Conservation (phyloP, 2,888 invertebrate species). For the Dendrolimus pini region DNA sequence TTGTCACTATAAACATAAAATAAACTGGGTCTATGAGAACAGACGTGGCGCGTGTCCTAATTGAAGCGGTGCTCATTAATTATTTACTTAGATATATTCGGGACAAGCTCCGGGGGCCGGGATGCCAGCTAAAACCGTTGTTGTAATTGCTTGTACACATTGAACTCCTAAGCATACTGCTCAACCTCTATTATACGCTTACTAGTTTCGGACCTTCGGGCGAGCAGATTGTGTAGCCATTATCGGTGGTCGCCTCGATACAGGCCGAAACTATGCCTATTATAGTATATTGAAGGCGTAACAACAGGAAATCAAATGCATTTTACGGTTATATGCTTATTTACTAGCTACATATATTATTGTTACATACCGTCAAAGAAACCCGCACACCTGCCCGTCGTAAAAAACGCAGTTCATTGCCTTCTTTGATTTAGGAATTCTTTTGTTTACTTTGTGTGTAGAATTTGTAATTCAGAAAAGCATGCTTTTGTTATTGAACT, state of each 20-base stretch:
- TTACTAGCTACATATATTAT: too few species aligned
- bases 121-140: slow-evolving; percentile 32
- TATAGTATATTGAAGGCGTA: too few species aligned
- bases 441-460: too few species aligned
- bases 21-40: slow-evolving; percentile 31
- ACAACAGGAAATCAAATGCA: too few species aligned
- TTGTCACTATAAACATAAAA: slow-evolving; percentile 48
- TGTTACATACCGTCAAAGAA: too few species aligned
- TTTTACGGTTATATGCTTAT: too few species aligned
- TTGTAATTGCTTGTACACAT: slow-evolving; percentile 50
- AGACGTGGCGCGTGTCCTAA: slow-evolving; percentile 34
- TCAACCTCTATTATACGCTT: slow-evolving; percentile 14
- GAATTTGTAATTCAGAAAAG: too few species aligned
- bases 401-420: too few species aligned
- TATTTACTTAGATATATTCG: slow-evolving; percentile 51
- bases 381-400: too few species aligned
- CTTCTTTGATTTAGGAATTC: too few species aligned
- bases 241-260: neutral
- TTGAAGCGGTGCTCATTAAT: slow-evolving; percentile 50
- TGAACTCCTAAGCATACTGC: slow-evolving; percentile 31
- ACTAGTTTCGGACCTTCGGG: neutral
- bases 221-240: neutral
- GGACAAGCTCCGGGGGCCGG: slow-evolving; percentile 27
- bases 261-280: too few species aligned
- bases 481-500: too few species aligned